phyloP scores from a whole-genome alignment of 2,113 vertebrate species.

The Pollimyrus isidori region DNA sequence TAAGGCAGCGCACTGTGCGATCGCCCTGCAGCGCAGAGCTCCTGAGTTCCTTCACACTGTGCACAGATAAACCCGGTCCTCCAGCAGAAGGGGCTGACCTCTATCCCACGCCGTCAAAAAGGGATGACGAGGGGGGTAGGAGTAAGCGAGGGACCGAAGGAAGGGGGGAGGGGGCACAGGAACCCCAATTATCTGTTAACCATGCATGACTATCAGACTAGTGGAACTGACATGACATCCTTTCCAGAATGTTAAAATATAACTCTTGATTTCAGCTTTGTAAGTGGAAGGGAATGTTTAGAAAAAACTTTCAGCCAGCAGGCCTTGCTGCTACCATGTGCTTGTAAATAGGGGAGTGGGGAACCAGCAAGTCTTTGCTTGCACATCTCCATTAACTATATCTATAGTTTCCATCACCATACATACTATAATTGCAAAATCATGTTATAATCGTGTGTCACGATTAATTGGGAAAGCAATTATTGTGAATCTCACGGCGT shows the following conservation, averaged over 20 bases:
- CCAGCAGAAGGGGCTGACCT: slow-evolving; percentile 64
- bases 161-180: slow-evolving; percentile 9
- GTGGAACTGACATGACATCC: not conserved
- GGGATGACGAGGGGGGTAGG: slow-evolving; percentile 38
- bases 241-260: not conserved
- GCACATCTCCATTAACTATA: not conserved
- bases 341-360: not conserved
- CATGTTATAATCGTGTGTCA: not conserved
- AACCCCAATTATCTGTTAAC: not conserved
- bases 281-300: not conserved
- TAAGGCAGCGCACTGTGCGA: slow-evolving; percentile 46
- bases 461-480: not conserved
- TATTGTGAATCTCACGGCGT: not conserved
- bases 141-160: slow-evolving; percentile 35
- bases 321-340: not conserved
- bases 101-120: slow-evolving; percentile 24
- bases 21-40: slow-evolving; percentile 49
- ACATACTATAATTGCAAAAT: not conserved
- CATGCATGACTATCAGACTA: not conserved
- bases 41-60: slow-evolving; percentile 48
- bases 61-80: slow-evolving; percentile 72
- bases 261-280: not conserved
- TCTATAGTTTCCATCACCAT: not conserved
- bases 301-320: not conserved
- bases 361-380: not conserved